Evolutionary conservation across 2,888 invertebrate species (phyloP).

Genomic region (Parnassius smintheus): DNA sequence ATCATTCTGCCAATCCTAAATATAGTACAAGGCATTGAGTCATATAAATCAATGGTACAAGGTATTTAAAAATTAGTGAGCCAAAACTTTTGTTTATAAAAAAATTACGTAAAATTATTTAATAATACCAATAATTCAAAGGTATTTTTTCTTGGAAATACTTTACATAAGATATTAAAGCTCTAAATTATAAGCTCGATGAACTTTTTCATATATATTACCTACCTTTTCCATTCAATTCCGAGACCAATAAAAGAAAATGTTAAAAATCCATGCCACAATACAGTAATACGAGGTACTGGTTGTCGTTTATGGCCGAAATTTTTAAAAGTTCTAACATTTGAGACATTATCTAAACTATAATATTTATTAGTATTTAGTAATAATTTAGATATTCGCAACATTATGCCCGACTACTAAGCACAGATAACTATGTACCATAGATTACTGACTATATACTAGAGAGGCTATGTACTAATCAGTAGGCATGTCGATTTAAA

Average conservation of each 20-base stretch:
- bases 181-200: no score
- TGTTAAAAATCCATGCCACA: slow-evolving; percentile 72
- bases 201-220: no score
- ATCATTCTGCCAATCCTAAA: slow-evolving; percentile 47
- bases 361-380: no score
- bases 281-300: slow-evolving; percentile 49
- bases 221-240: slow-evolving; percentile 63
- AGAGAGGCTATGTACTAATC: no score
- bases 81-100: neutral
- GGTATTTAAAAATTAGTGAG: neutral
- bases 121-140: neutral
- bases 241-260: slow-evolving; percentile 60
- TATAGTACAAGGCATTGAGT: slow-evolving; percentile 22
- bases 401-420: no score
- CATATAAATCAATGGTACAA: no score
- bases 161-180: neutral
- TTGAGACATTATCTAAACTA: neutral
- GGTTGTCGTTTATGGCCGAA: slow-evolving; percentile 70
- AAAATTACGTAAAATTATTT: neutral
- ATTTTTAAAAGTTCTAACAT: slow-evolving; percentile 58
- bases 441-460: no score
- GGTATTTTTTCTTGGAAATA: neutral
- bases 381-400: no score
- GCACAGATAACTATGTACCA: no score
- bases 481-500: no score